Evolutionary conservation across 2,888 invertebrate genomes (phyloP), one percentile per base, ranked within the genome.

Genomic region (Lasioglossum malachurum): DNA sequence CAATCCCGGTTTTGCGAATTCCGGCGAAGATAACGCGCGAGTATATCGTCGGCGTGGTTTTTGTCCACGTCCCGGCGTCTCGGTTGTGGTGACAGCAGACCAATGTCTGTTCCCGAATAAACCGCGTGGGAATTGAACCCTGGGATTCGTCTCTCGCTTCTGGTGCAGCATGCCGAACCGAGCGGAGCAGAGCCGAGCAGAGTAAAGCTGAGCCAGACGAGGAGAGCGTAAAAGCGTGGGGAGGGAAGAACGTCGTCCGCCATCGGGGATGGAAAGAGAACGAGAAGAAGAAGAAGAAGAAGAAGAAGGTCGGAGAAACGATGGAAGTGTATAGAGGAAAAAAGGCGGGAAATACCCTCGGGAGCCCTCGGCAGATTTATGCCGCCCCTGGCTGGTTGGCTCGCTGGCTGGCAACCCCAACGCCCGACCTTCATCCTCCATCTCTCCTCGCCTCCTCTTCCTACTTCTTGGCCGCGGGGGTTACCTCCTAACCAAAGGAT

Each of bases 281-380:
- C n/a, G 31, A 19, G 75, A 64, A 82, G 82, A 82, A 75, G 85
- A 72, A 82, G 89, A 27, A 27, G 57, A 27, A 27, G 57, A 27
- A 27, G 64, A 64, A 64, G 64, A 31, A 31, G 64, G 7, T 16
- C 16, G 64, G 84, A 87, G 84, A 82, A 90, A 87, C 75, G 77
- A n/a, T 78, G 80, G 87, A 80, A 75, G 67, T 76, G 71, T 86
- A 80, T 86, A 79, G 82, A 83, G 73, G 38, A 84, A 87, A 90
- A 90, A 90, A 90, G 83, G 93, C 93, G 93, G 92, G 93, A 94
- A 93, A 94, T 93, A 93, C 95, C 93, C 94, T 82, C 85, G 94
- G 94, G 95, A 94, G 92, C 93, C 93, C 93, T 94, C 94, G 93
- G 94, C 94, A 94, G 94, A 95, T 95, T 95, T 95, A 95, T 95